Base-by-base conservation (phyloP, 2,113 vertebrate genomes). In the Bufo gargarizans region DNA sequence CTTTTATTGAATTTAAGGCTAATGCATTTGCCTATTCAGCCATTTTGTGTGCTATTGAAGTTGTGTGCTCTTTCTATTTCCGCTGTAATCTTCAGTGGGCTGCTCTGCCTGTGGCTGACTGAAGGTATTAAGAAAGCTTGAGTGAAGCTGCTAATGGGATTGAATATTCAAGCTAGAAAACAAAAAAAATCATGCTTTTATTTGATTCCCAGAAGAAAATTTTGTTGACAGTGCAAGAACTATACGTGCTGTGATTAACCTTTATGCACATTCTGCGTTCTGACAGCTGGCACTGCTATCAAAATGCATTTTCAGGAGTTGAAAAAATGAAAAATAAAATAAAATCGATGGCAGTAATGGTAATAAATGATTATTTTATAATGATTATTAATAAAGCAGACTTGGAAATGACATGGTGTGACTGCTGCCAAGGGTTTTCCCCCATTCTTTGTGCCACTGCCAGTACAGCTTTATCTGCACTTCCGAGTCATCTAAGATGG, bases 71-170 rank as follows among this genome's bases (percentile, higher is more conserved):
- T 71, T 22, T 87, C 77, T 87, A 67, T 86, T 86, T 79, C 77
- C 47, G 47, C 86, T 71, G 77, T 87, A 87, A 80, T 87, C 86
- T 80, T 80, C 50, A 71, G 86, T 80, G 86, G n/a, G 77, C 55
- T 67, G 22, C 45, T 87, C 86, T 87, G 76, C 69, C 85, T 86
- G 53, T 58, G 86, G 86, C 86, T 81, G 86, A 87, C 86, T 80
- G 63, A 67, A 80, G 49, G 50, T 78, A 87, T 87, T 87, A 87
- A 69, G 77, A 56, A 87, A 80, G 86, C 86, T 80, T 80, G 86
- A 87, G 63, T 71, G 86, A 80, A 80, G 77, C 86, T 87, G 86
- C 86, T 87, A 87, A 87, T 87, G 86, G 86, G 86, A 87, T 87
- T 87, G 77, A 87, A 87, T 87, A 87, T 87, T 87, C 77, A 87